Conservation (phyloP, 2,888 invertebrate species). For the Globia sparganii region DNA sequence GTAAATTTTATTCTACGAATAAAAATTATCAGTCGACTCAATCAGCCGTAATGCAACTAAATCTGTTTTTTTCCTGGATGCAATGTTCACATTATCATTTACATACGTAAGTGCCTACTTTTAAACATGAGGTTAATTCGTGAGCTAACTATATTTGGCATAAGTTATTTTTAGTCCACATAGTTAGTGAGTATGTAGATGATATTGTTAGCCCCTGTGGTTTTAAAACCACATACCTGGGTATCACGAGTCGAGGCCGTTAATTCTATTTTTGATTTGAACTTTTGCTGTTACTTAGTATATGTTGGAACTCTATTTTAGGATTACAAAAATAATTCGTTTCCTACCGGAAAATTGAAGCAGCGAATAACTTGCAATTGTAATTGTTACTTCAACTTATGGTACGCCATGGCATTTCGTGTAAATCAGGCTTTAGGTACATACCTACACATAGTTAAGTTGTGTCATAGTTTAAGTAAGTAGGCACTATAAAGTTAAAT, state of each 20-base stretch:
- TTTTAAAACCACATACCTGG: constrained; percentile 23
- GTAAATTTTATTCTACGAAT: no score
- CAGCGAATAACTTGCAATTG: no score
- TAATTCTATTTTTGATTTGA: constrained; percentile 4
- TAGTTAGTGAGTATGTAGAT: background rate
- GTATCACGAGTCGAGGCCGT: background rate
- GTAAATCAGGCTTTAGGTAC: background rate
- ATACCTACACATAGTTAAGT: background rate
- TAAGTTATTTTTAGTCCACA: background rate
- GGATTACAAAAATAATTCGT: background rate
- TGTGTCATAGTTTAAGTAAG: no score
- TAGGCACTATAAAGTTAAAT: no score
- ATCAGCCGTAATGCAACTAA: background rate
- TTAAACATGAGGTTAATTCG: background rate
- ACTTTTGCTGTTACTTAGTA: background rate
- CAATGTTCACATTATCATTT: background rate
- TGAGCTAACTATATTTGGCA: background rate
- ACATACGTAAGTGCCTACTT: background rate
- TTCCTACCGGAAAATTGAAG: background rate
- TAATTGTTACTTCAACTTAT: background rate
- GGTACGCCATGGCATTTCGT: background rate
- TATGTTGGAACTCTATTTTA: background rate
- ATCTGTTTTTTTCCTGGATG: background rate
- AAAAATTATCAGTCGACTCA: no score
- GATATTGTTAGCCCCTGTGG: constrained; percentile 24